phyloP scores from a whole-genome alignment of 1,140 invertebrate genomes.

The Drosophila ercepeae region DNA sequence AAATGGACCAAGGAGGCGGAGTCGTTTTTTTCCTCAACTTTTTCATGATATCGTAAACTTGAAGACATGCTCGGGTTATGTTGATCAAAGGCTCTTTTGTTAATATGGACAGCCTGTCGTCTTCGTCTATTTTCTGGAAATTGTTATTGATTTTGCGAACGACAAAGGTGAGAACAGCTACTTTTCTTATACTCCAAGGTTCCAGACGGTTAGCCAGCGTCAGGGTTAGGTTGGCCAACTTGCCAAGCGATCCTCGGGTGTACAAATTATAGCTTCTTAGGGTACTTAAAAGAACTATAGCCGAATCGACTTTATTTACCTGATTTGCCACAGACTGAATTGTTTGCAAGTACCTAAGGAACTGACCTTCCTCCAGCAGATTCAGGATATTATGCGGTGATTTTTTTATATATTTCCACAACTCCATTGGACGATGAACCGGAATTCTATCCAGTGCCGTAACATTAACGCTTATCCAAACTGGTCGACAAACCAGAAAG shows the following conservation, averaged over 20 bases:
- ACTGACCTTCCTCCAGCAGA: background rate
- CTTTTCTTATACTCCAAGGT: background rate
- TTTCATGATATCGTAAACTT: constrained; percentile 25
- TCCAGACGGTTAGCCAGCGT: constrained; percentile 25
- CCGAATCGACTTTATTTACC: background rate
- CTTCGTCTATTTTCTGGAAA: background rate
- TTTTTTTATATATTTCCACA: constrained; percentile 1
- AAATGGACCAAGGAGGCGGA: constrained; percentile 22
- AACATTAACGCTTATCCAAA: constrained; percentile 15
- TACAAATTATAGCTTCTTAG: background rate
- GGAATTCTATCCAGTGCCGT: background rate
- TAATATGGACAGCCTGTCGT: constrained; percentile 3
- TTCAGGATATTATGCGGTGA: background rate
- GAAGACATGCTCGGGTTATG: constrained; percentile 6
- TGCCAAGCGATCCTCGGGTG: constrained; percentile 10
- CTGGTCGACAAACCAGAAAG: constrained; percentile 4
- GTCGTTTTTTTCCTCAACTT: background rate
- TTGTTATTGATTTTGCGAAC: constrained; percentile 15
- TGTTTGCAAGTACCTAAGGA: background rate
- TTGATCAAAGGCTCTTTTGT: constrained; percentile 1
- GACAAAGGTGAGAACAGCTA: background rate
- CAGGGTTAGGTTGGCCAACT: constrained; percentile 40
- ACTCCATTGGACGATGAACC: background rate
- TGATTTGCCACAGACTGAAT: constrained; percentile 12
- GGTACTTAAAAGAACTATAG: background rate